Percentiles rank a stretch among this genome's conserved stretches.
Evolutionary conservation across 2,888 invertebrate species (phyloP).

Genomic region (Periphyllus acericola): DNA sequence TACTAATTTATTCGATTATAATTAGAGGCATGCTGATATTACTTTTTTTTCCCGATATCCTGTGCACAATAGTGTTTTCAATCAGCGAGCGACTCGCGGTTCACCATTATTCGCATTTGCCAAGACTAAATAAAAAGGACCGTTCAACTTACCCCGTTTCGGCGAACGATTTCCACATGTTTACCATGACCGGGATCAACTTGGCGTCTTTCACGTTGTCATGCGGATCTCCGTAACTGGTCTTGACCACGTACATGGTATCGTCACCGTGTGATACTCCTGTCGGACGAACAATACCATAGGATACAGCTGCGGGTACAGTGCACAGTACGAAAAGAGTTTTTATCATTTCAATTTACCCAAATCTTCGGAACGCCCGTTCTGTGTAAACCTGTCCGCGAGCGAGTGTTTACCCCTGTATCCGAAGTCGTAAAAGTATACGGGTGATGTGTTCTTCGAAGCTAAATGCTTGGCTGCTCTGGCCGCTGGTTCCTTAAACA

Average conservation of each 20-base stretch:
- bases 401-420: slow-evolving; percentile 65
- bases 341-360: slow-evolving; percentile 23
- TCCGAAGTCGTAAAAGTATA: slow-evolving; percentile 65
- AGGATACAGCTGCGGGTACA: too few relatives aligned
- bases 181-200: slow-evolving; percentile 71
- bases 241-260: slow-evolving; percentile 64
- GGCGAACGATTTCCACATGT: slow-evolving; percentile 72
- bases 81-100: too few relatives aligned
- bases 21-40: too few relatives aligned
- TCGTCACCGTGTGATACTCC: slow-evolving; percentile 65
- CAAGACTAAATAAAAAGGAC: too few relatives aligned
- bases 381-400: slow-evolving; percentile 65
- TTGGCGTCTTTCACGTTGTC: slow-evolving; percentile 69
- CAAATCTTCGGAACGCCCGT: not conserved
- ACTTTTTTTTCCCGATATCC: too few relatives aligned
- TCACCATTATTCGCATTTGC: too few relatives aligned
- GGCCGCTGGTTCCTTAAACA: slow-evolving; percentile 65
- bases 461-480: slow-evolving; percentile 65
- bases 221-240: slow-evolving; percentile 66
- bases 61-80: too few relatives aligned
- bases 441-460: slow-evolving; percentile 63
- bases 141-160: slow-evolving; percentile 72
- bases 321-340: too few relatives aligned
- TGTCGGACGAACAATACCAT: slow-evolving; percentile 39
- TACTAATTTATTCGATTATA: too few relatives aligned